Evolutionary conservation across 2,888 invertebrate genomes (phyloP).

Genomic region (Stenoptilia bipunctidactyla): DNA sequence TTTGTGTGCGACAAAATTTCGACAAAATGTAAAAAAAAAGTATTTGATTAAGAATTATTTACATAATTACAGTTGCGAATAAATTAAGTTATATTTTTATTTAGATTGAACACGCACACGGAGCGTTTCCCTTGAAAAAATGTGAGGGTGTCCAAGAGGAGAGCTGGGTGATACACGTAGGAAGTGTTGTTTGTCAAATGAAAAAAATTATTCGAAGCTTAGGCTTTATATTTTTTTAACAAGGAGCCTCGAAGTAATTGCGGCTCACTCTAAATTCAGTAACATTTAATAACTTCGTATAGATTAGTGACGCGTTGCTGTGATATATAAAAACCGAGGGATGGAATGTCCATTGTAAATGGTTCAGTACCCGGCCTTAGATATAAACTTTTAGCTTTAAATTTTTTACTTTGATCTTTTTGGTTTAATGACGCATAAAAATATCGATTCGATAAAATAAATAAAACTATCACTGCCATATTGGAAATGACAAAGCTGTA

Average conservation of each 20-base stretch:
- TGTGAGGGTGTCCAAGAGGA: neutral
- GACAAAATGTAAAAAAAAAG: neutral
- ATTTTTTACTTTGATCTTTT: neutral
- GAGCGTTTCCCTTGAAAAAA: neutral
- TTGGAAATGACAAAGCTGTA: neutral
- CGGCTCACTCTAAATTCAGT: too few species aligned
- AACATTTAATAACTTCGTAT: too few species aligned
- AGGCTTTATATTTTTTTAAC: too few species aligned
- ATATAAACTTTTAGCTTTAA: neutral
- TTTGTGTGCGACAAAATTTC: conserved; percentile 2
- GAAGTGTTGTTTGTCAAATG: too few species aligned
- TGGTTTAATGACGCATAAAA: neutral
- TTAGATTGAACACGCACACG: conserved; percentile 3
- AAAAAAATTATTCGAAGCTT: too few species aligned
- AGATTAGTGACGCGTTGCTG: neutral
- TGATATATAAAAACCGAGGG: neutral
- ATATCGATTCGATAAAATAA: conserved; percentile 1
- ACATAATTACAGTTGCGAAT: neutral
- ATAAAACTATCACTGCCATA: conserved; percentile 6
- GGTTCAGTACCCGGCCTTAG: neutral
- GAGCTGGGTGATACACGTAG: too few species aligned
- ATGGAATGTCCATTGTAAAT: neutral
- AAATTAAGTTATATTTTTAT: conserved; percentile 2
- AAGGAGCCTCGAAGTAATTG: too few species aligned
- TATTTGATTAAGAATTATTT: neutral